Evolutionary conservation across 1,140 invertebrate species (phyloP), one percentile per base, ranked within the genome.

Genomic region (Trypoxylus dichotomus): DNA sequence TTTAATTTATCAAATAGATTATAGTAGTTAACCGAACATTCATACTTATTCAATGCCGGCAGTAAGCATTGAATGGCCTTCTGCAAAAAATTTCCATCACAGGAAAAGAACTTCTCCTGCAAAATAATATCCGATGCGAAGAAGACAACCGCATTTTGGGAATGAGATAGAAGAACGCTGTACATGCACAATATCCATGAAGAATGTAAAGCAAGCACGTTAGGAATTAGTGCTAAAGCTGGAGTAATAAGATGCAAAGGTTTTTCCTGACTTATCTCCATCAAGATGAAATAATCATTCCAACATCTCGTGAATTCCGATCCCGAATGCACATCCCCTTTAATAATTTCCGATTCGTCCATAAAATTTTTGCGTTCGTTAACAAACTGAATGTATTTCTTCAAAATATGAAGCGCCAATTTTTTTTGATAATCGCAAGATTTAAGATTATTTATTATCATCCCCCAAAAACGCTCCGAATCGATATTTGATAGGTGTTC

Each of bases 231-330:
- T 27, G 81, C 77, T 19, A 85, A 78, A 19, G 83, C 77, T 1
- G 83, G 81, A 74, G 79, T 77, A 27, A 86, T 81, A 27, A 86
- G 77, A 81, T 86, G 83, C 32, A 83, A 79, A 77, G 84, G 83
- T 76, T 86, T 86, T 78, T 86, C 85, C 81, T 83, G 82, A 7
- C 81, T 79, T 25, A 83, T 80, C 77, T 86, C 85, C 37, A 83
- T 78, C 32, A 86, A 75, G n/a, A 81, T 78, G 78, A 85, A 86
- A 77, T 83, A 84, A 77, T 81, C 79, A 54, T 79, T 72, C 85
- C 84, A 85, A 37, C 75, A 68, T 77, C 73, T 79, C 77, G 81
- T 72, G 77, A 77, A 63, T 37, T 58, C 8, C 11, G 32, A 6
- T 72, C 76, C 79, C 2, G 78, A 54, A 24, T 72, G 63, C 43